Conservation (phyloP, 2,113 vertebrate genomes). For the Amblyornis subalaris region DNA sequence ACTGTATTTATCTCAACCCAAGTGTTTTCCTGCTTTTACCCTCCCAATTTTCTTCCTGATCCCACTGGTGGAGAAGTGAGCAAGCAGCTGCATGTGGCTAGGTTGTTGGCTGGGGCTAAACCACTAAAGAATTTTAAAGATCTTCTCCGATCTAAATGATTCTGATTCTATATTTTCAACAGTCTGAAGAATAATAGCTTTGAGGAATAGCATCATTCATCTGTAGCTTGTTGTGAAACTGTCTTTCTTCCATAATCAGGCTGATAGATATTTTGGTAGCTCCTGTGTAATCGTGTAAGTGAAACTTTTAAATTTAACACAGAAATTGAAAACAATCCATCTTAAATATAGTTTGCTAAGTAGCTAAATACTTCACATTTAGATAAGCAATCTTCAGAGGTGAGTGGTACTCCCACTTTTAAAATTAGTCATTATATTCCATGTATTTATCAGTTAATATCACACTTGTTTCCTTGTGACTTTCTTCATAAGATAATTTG, state of each 20-base stretch:
- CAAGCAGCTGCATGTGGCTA: not conserved
- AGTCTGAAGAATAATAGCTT: not conserved
- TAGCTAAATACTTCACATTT: not conserved
- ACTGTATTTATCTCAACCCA: not conserved
- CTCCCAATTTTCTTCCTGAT: not conserved
- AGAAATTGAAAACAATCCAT: not conserved
- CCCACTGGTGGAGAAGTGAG: not conserved
- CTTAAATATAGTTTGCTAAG: not conserved
- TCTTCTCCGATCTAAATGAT: not conserved
- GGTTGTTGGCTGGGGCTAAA: not conserved
- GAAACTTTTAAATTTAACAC: not conserved
- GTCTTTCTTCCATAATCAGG: not conserved
- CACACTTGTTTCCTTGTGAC: not conserved
- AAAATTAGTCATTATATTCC: not conserved
- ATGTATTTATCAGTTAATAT: not conserved
- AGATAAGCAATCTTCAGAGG: not conserved
- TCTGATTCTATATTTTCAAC: not conserved
- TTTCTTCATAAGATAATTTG: not conserved
- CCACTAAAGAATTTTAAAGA: not conserved
- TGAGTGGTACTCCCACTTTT: not conserved
- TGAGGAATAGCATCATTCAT: not conserved
- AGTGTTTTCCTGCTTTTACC: not conserved
- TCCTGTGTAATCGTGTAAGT: not conserved
- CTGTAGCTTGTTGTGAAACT: not conserved
- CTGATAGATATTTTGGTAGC: not conserved